A percentile compares a stretch with the other conserved stretches of the same genome.
Evolutionary conservation across 2,113 vertebrate genomes (phyloP).

Genomic region (Otocyon megalotis): DNA sequence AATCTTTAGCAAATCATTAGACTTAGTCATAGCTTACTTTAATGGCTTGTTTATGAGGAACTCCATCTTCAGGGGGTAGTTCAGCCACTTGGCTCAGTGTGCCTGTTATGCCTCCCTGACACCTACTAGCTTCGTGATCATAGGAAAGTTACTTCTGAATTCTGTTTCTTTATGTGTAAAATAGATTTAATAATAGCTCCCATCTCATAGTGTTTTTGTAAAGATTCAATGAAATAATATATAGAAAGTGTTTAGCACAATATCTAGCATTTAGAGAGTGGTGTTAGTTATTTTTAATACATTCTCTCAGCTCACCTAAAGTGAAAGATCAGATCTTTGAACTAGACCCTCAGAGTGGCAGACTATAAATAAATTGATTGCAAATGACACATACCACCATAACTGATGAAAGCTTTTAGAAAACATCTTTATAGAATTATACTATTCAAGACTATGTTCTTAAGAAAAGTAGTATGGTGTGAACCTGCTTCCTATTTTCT

Average conservation of each 20-base stretch:
- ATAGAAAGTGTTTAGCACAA: neutral
- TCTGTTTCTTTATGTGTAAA: neutral
- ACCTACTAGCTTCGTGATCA: neutral
- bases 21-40: neutral
- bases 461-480: neutral
- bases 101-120: neutral
- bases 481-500: slow-evolving; percentile 11
- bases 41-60: neutral
- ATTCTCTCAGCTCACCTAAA: neutral
- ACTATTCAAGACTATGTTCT: neutral
- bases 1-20: neutral
- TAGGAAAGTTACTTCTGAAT: neutral
- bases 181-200: neutral
- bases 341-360: neutral
- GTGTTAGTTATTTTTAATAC: neutral
- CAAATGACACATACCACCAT: neutral
- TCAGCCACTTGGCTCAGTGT: neutral
- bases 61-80: neutral
- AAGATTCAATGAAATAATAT: neutral
- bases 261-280: neutral
- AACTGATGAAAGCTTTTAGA: neutral
- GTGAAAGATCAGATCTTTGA: neutral
- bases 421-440: neutral
- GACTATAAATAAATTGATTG: neutral
- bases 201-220: neutral